Evolutionary conservation across 2,797 vertebrate species (phyloP).

Genomic region (Alexandromys oeconomus): DNA sequence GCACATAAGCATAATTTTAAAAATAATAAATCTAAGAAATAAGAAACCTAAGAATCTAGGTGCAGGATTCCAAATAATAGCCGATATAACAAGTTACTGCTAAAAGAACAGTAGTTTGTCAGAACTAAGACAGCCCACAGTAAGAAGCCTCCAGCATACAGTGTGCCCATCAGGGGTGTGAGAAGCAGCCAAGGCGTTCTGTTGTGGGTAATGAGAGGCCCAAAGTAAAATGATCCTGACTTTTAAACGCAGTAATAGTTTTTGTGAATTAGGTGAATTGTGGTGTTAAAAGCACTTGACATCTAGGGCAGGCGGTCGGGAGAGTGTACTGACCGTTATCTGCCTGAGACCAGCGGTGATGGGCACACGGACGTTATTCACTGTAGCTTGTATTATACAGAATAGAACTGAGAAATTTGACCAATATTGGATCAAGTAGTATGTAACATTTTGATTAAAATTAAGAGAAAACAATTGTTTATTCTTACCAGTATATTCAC

Average conservation of each 20-base stretch:
- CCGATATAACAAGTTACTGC: background rate
- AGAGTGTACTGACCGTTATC: background rate
- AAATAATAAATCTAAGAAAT: background rate
- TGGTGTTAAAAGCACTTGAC: background rate
- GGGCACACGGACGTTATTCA: background rate
- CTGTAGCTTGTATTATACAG: slow-evolving; percentile 17
- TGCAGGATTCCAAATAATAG: slow-evolving; percentile 15
- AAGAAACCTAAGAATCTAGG: background rate
- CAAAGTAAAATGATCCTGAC: slow-evolving; percentile 31
- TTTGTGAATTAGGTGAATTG: background rate
- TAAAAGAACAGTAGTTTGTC: slow-evolving; percentile 25
- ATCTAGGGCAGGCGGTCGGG: background rate
- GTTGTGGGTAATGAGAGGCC: background rate
- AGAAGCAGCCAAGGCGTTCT: background rate
- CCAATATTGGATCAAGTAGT: background rate
- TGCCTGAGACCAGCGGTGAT: background rate
- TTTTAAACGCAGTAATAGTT: slow-evolving; percentile 14
- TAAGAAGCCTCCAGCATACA: background rate
- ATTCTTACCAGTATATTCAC: background rate
- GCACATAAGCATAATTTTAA: background rate
- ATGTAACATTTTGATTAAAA: slow-evolving; percentile 41
- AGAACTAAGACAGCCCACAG: background rate
- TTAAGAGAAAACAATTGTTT: slow-evolving; percentile 24
- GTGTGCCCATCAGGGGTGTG: background rate
- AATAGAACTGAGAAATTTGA: background rate